Percentiles rank a stretch among this genome's conserved stretches.
phyloP scores from a whole-genome alignment of 2,888 invertebrate species.

The Conistra vaccinii region DNA sequence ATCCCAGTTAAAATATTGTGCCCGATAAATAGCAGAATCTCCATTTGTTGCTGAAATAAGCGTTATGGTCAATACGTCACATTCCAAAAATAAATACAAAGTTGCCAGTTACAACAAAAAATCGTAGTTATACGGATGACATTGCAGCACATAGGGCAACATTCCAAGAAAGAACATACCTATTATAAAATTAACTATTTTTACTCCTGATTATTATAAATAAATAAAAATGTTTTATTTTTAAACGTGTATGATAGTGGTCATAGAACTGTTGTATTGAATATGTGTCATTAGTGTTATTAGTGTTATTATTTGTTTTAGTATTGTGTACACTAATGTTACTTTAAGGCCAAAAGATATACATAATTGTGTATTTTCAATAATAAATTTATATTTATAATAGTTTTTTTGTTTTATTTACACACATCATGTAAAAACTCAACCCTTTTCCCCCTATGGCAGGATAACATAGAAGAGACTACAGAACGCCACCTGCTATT shows the following conservation, averaged over 20 bases:
- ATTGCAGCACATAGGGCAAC: conserved; percentile 84
- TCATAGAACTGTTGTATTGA: conserved; percentile 87
- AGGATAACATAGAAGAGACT: background rate
- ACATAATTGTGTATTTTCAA: conserved; percentile 89
- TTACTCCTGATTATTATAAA: conserved; percentile 72
- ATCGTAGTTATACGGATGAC: conserved; percentile 77
- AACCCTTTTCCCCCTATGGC: no score
- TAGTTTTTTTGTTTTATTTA: conserved; percentile 59
- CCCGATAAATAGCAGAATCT: background rate
- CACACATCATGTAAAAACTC: background rate
- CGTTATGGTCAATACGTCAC: background rate
- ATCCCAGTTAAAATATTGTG: background rate
- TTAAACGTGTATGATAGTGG: conserved; percentile 81
- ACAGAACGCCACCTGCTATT: no score
- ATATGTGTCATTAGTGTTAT: conserved; percentile 84
- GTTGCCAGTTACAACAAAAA: conserved; percentile 60
- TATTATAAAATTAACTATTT: conserved; percentile 78
- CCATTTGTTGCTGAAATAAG: background rate
- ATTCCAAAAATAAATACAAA: conserved; percentile 28
- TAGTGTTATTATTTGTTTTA: conserved; percentile 82
- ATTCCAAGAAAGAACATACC: conserved; percentile 82
- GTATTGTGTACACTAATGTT: conserved; percentile 88
- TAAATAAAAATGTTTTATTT: conserved; percentile 69
- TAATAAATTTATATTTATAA: conserved; percentile 88
- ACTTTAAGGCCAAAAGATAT: conserved; percentile 89